Conservation (phyloP, 2,888 invertebrate species). For the Eupithecia vulgata region DNA sequence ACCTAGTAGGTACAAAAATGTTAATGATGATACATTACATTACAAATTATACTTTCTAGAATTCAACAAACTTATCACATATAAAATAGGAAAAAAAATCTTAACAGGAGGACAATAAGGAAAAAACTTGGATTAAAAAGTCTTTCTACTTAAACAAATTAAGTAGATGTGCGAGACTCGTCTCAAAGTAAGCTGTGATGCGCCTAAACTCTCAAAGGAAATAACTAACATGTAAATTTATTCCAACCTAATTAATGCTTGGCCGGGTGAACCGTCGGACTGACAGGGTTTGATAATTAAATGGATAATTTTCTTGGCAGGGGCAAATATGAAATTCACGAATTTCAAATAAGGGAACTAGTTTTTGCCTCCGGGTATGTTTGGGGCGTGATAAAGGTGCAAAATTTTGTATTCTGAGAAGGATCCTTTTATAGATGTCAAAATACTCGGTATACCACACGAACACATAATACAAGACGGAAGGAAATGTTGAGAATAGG, state of each 20-base stretch:
- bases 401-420: neutral
- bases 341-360: conserved; percentile 17
- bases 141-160: neutral
- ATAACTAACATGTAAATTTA: conserved; percentile 50
- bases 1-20: too few species aligned
- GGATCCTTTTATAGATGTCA: neutral
- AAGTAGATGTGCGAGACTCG: neutral
- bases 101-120: too few species aligned
- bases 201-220: conserved; percentile 45
- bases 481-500: too few species aligned
- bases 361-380: neutral
- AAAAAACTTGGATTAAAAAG: neutral
- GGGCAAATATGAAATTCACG: conserved; percentile 30
- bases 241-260: conserved; percentile 49
- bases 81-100: too few species aligned
- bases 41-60: too few species aligned
- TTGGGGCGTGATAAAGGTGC: neutral
- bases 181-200: conserved; percentile 13
- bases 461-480: too few species aligned
- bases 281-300: conserved; percentile 51
- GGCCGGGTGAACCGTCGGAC: conserved; percentile 40
- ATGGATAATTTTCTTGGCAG: conserved; percentile 43
- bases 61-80: too few species aligned
- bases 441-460: too few species aligned
- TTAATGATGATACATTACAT: too few species aligned